These are phyloP conservation scores for Anas bahamensis DNA, from an alignment of 2,797 vertebrate genomes.

Conservation along the genomic window DNA sequence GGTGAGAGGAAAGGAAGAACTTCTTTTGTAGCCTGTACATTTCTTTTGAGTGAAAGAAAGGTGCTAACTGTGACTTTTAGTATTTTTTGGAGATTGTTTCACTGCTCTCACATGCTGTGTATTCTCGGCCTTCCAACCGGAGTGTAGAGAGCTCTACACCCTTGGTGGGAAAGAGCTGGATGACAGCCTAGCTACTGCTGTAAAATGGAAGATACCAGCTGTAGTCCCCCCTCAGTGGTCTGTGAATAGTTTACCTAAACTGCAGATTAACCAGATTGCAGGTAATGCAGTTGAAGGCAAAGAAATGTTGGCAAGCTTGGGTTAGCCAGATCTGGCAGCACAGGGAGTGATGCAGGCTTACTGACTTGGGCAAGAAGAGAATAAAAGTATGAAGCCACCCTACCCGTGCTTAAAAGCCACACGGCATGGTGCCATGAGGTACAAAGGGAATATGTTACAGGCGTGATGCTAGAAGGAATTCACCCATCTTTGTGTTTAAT, in stretches of 20 bases:
- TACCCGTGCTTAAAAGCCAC: not conserved
- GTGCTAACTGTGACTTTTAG: not conserved
- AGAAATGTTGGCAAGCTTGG: not conserved
- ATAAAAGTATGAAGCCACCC: not conserved
- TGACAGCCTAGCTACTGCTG: not conserved
- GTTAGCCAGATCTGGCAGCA: not conserved
- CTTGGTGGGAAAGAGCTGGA: not conserved
- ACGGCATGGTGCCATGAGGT: not conserved
- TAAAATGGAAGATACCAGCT: not conserved
- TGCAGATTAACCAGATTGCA: not conserved
- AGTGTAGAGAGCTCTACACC: not conserved
- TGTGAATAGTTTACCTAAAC: not conserved
- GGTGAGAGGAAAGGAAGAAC: not conserved
- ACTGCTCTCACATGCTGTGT: not conserved
- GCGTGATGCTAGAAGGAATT: not conserved
- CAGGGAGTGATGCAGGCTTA: not conserved
- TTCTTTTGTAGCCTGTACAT: accelerated
- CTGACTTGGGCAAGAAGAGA: not conserved
- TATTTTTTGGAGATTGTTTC: not conserved
- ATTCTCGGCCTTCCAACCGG: not conserved
- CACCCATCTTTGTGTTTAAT: not conserved
- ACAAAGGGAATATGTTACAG: not conserved
- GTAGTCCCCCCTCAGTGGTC: not conserved
- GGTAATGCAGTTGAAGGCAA: not conserved
- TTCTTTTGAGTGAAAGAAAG: not conserved